Conservation (phyloP, 2,888 invertebrate genomes). For the Lasioglossum figueresi region DNA sequence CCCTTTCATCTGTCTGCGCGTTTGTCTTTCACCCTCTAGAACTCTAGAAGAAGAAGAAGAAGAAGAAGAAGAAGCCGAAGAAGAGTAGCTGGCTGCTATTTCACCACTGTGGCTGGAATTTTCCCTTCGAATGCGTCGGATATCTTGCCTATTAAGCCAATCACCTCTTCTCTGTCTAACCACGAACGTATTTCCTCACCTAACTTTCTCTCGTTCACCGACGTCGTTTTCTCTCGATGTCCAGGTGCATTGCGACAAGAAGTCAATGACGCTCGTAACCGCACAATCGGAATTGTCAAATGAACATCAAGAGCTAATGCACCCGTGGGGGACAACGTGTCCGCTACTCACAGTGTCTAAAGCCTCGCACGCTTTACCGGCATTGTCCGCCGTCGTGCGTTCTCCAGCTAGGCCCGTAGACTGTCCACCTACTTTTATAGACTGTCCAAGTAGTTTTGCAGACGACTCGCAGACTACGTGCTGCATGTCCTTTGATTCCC, state of each 20-base stretch:
- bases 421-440: background rate
- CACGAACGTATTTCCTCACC: conserved; percentile 44
- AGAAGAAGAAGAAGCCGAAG: conserved; percentile 49
- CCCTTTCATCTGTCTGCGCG: conserved; percentile 47
- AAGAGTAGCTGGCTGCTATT: conserved; percentile 51
- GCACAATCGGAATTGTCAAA: conserved; percentile 49
- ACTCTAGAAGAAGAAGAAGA: conserved; percentile 40
- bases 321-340: conserved; percentile 26
- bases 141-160: conserved; percentile 42
- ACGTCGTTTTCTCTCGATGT: background rate
- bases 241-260: conserved; percentile 2
- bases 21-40: conserved; percentile 44
- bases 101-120: conserved; percentile 42
- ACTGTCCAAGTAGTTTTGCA: background rate
- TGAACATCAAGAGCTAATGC: conserved; percentile 40
- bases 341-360: background rate
- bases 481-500: background rate
- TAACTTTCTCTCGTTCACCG: background rate
- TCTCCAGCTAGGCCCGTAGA: background rate
- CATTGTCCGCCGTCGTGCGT: background rate
- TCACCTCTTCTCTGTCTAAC: conserved; percentile 48
- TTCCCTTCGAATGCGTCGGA: conserved; percentile 32
- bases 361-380: background rate
- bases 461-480: background rate
- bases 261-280: conserved; percentile 46